Evolutionary conservation across 2,797 vertebrate genomes (phyloP), one percentile per base, ranked within the genome.

Genomic region (Smutsia temminckii): DNA sequence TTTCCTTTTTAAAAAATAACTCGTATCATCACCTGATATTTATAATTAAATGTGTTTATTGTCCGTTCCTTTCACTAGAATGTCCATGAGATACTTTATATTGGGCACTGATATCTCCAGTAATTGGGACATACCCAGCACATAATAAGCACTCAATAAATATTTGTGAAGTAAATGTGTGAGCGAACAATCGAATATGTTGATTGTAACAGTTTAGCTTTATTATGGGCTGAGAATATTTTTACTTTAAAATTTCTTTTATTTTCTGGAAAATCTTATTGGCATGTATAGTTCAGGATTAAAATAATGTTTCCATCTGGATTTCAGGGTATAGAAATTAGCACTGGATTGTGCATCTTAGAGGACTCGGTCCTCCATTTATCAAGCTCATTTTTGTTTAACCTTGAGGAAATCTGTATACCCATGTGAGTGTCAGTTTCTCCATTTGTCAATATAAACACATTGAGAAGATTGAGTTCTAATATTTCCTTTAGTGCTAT

Each of bases 211-310:
- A 55, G 53, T 63, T 79, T 78, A 88, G 27, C 23, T 87, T 91
- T 96, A 68, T 86, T 34, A 92, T 51, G 57, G 20, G 20, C 71
- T 87, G 42, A 51, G 34, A n/a, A 80, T 46, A 84, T 55, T 90
- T 92, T 53, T 91, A 46, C 63, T 84, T 89, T 25, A 59, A 80
- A 86, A 96, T 90, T 91, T 93, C 40, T 88, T 17, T 14, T 71
- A 83, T 91, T 93, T 92, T 95, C 32, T 93, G 12, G 68, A 69
- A 93, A 75, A 84, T 78, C 46, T 61, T 93, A 79, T 66, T 90
- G 25, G 16, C 46, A 57, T 69, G 2, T 75, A 46, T 80, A 61
- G 21, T 64, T 61, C n/a, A 78, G 46, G 74, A 32, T 66, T 75
- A 61, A 89, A 78, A 61, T 85, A 90, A 57, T 68, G 12, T 66